Base-by-base conservation (phyloP, 2,113 vertebrate species). In the Tenrec ecaudatus region DNA sequence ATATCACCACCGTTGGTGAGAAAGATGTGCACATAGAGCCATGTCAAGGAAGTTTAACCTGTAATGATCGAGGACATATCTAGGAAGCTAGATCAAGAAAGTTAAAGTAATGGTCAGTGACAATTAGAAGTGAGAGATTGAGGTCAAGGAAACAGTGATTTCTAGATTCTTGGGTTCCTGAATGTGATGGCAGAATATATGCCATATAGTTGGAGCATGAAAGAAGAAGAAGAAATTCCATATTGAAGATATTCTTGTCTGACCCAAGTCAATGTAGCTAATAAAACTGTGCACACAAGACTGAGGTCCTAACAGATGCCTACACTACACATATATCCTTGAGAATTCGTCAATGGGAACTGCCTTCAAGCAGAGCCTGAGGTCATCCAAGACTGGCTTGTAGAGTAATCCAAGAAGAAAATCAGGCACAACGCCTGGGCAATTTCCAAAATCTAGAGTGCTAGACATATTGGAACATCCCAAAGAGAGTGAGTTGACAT, bases 391-490 rank as follows among this genome's bases (percentile, higher is more conserved):
- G 0, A 6, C 25, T 0, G 29, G 23, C 9, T 1, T 3, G 4
- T 3, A 2, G 1, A 14, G 47, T 53, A 53, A 53, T 53, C 47
- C 47, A 53, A 75, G 22, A 11, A 43, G 69, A 12, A 4, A 27
- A 2, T 25, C 31, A 27, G 6, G 38, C 80, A 75, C 58, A 36
- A 82, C 68, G 23, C 12, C 23, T 36, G 17, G 40, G 33, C 10
- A 5, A 31, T 38, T 3, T n/a, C 23, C 8, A 22, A 20, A 3
- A 16, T 15, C 17, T 16, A n/a, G 15, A 0, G 0, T 11, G 2
- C 53, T 1, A 17, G 22, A 10, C 4, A 2, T 2, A 0, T 20
- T 0, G 4, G 23, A 22, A 11, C 23, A 6, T 9, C 16, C 0
- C 0, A 17, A 25, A 22, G 14, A 17, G 4, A 75, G 9, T 1